Base-by-base conservation (phyloP, 2,888 invertebrate species). In the Caenorhabditis wallacei region DNA sequence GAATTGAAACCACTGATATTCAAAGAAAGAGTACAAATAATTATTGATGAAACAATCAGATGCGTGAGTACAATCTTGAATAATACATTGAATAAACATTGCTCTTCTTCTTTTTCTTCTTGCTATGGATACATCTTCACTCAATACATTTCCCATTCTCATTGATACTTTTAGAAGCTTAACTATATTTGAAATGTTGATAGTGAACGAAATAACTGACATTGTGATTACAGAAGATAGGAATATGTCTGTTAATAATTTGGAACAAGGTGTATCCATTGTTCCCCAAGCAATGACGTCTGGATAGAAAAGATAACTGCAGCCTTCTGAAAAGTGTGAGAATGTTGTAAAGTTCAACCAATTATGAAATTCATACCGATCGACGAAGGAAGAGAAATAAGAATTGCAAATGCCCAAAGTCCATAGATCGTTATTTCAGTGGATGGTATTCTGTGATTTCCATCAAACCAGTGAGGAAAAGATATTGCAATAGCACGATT, bases 51-150 rank as follows among this genome's bases (percentile, higher is more conserved):
- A 57, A 48, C 70, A 70, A 22, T 79, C 79, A 10, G 64, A 30
- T 3, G 71, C 35, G 30, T 79, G 79, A 7, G 79, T 79, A 20
- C 79, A 79, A 26, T 79, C 79, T n/a, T 79, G 79, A 8, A 79
- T 64, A 13, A 79, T 26, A 56, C 79, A 79, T 43, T 79, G 79
- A 11, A 57, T 56, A 59, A 79, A 79, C 71, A 79, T 79, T 26
- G 37, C 48, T 22, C 64, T 46, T 26, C 79, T 30, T 18, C 66
- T 22, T 8, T 51, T 43, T 56, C 51, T 71, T 20, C 79, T 30
- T 1, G 35, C 51, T 26, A 18, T 30, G 7, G 66, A 71, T 1
- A 51, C 48, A 51, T 48, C 40, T 30, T 70, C 51, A 4, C 61
- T 46, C 20, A 69, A 61, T 0, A 43, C 30, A 2, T 43, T 57